Base-by-base conservation (phyloP, 2,113 vertebrate species). In the Halichoeres trimaculatus region DNA sequence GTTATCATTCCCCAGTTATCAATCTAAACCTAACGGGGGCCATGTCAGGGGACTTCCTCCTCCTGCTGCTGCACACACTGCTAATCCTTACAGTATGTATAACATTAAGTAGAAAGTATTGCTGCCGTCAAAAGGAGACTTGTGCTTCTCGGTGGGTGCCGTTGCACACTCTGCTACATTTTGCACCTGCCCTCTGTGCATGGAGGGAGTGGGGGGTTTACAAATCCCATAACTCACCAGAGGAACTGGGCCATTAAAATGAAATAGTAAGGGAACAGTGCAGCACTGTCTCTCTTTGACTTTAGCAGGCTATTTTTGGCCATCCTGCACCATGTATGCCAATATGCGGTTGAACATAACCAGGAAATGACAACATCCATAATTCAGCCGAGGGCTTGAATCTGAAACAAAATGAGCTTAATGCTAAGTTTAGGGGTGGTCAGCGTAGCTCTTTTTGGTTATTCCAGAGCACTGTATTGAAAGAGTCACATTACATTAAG, bases 351-450 rank as follows among this genome's bases (percentile, higher is more conserved):
- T 58, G 71, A 89, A 91, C 89, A 90, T 86, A 85, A 91, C 83
- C 82, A 89, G 85, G 85, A 89, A 90, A 90, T 89, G 83, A 90
- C 84, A 88, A 85, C 81, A 89, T 87, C 85, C 74, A 89, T 90
- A 90, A 87, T 71, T 89, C 85, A 83, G 34, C 47, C 36, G n/a
- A 19, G 76, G 52, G 67, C 51, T 80, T 74, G 63, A 76, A 76
- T 64, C 47, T 57, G 80, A 84, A 70, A 76, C 76, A 76, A 77
- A 81, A 41, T 20, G 74, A 74, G 52, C 75, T 78, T 71, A 73
- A 78, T 51, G 66, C 81, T 86, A 88, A 86, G 73, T 92, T 92
- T 89, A 73, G 89, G 77, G 78, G 81, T 81, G 89, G 86, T 85
- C 81, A 90, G 78, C 2, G 69, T 38, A 84, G 78, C 63, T 73